These are phyloP conservation scores for Balanococcus diminutus DNA, from an alignment of 2,888 invertebrate genomes.

Conservation along the genomic window DNA sequence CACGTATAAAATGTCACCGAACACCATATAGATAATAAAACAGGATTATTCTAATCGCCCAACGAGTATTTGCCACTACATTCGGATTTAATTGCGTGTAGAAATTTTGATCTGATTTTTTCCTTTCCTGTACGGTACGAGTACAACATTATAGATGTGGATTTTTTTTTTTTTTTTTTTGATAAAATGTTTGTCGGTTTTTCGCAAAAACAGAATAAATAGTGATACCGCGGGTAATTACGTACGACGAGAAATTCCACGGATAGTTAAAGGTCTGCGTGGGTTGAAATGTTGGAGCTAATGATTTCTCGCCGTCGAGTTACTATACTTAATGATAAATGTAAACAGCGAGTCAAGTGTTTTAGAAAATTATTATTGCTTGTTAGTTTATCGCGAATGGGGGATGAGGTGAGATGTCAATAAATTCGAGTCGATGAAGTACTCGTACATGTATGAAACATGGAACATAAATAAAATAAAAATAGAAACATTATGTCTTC, in stretches of 20 bases:
- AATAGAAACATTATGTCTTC: too few relatives aligned
- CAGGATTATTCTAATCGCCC: not conserved
- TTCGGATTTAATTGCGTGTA: not conserved
- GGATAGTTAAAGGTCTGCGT: not conserved
- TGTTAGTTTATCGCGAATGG: not conserved
- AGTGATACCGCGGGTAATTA: not conserved
- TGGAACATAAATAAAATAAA: too few relatives aligned
- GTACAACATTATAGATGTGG: not conserved
- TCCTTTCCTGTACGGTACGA: not conserved
- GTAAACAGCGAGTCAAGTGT: not conserved
- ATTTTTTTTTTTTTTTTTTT: not conserved
- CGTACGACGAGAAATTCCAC: not conserved
- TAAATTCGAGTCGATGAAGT: not conserved
- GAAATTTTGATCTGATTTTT: not conserved
- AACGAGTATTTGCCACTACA: not conserved
- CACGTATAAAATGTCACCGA: conserved; percentile 8
- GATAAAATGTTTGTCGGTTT: not conserved
- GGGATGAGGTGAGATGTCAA: not conserved
- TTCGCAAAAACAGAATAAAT: not conserved
- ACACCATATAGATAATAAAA: not conserved
- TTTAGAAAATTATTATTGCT: too few relatives aligned
- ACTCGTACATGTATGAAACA: not conserved
- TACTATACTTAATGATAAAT: conserved; percentile 8
- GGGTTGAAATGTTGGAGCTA: not conserved
- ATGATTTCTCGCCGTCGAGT: not conserved